Base-by-base conservation (phyloP, 2,888 invertebrate genomes). In the Charanyca ferruginea region DNA sequence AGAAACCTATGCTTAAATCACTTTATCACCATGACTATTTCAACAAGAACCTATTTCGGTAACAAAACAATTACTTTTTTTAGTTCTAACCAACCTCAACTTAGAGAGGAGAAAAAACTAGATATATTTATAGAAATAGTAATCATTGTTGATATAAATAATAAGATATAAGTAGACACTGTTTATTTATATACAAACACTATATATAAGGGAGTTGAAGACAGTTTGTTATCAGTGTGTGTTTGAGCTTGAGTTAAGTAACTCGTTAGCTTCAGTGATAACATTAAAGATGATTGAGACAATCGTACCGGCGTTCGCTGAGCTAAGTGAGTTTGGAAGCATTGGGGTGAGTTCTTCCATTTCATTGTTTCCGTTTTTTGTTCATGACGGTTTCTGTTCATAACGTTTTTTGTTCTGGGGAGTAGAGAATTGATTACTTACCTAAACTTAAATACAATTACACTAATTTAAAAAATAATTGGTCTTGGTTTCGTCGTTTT, bases 281-380 rank as follows among this genome's bases (percentile, higher is more conserved):
- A 25, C 38, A 63, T 4, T n/a, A 20, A 66, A 72, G 16, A 82
- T 82, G 83, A 73, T 83, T 53, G 77, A 83, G 32, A 79, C 65
- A 11, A 48, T 70, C 2, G 47, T 77, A 6, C 83, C 83, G 13
- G 66, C 73, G 44, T 83, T 82, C 28, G 76, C 79, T 48, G 55
- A 76, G 25, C 28, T 83, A 0, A 73, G 82, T 53, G 83, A 83
- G 61, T 79, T 83, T 3, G 82, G 47, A 0, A 82, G 83, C 49
- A 18, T 57, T 5, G 77, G 82, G 61, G 83, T 83, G 45, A 83
- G 83, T 81, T 45, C n/a, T 60, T 49, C 6, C 5, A 18, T 6
- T 32, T 28, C 0, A 52, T 18, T 48, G 1, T 45, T 22, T 48
- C 4, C 3, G 1, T 25, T 38, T 47, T 41, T 18, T 28, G 28